A percentile compares a stretch with the other conserved stretches of the same genome.
phyloP scores from a whole-genome alignment of 37 sponge, comb jelly and placozoan genomes.

The Lycopodina hypogea region DNA sequence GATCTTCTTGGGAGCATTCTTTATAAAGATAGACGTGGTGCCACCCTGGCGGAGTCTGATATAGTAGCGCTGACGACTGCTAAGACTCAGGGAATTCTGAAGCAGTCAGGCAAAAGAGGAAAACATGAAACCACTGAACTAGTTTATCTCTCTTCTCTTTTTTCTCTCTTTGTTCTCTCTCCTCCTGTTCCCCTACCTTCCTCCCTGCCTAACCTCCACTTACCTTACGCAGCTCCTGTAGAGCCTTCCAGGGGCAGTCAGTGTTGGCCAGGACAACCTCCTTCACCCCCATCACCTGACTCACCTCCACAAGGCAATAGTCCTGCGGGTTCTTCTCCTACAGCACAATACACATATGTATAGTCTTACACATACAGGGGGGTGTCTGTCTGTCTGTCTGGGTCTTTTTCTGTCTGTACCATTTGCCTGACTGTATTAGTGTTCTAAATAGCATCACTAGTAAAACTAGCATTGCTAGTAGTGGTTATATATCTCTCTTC shows the following conservation, averaged over 20 bases:
- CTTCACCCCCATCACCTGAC: conserved; percentile 35
- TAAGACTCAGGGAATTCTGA: conserved; percentile 34
- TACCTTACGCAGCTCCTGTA: conserved; percentile 32
- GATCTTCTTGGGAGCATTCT: conserved; percentile 16
- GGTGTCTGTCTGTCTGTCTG: too few relatives aligned
- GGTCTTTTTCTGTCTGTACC: too few relatives aligned
- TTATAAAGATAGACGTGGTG: conserved; percentile 22
- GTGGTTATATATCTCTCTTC: too few relatives aligned
- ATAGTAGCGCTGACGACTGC: conserved; percentile 41
- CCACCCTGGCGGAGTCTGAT: conserved; percentile 19
- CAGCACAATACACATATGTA: neutral
- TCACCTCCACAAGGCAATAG: conserved; percentile 64
- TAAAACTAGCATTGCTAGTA: too few relatives aligned
- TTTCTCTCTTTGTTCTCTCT: too few relatives aligned
- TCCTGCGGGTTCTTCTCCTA: conserved; percentile 42
- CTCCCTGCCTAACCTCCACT: too few relatives aligned
- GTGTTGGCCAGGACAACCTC: conserved; percentile 33
- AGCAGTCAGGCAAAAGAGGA: neutral
- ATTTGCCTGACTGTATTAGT: too few relatives aligned
- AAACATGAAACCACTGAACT: neutral
- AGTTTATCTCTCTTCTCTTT: neutral
- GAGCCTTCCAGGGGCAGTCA: conserved; percentile 39
- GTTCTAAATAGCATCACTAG: too few relatives aligned
- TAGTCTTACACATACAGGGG: too few relatives aligned
- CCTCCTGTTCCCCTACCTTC: too few relatives aligned